phyloP scores from a whole-genome alignment of 2,797 vertebrate genomes.

The Sebastes oblongus region DNA sequence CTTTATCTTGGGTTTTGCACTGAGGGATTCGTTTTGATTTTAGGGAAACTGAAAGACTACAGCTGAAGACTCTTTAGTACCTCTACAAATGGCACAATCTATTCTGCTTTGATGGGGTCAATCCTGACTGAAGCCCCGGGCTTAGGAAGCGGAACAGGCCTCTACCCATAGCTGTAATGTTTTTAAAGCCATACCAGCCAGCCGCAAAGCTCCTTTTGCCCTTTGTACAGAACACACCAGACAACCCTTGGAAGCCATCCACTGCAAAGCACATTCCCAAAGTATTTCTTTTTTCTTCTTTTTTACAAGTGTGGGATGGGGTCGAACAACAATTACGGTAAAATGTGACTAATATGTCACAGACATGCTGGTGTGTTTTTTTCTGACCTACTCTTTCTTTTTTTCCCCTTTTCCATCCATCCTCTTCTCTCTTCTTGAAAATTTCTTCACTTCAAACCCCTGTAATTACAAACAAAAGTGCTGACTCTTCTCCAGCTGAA shows the following conservation, averaged over 20 bases:
- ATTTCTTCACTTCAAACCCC: constrained; percentile 79
- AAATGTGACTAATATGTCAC: constrained; percentile 87
- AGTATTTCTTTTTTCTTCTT: constrained; percentile 75
- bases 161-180: constrained; percentile 72
- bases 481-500: constrained; percentile 83
- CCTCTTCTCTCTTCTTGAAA: constrained; percentile 71
- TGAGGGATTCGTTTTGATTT: constrained; percentile 67
- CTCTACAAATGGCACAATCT: constrained; percentile 71
- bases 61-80: constrained; percentile 67
- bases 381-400: constrained; percentile 68
- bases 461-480: constrained; percentile 87
- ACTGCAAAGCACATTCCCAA: constrained; percentile 80
- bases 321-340: constrained; percentile 87
- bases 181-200: constrained; percentile 78
- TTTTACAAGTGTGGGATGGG: constrained; percentile 80
- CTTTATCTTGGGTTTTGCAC: constrained; percentile 72
- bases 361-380: constrained; percentile 78
- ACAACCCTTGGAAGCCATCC: constrained; percentile 81
- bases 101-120: constrained; percentile 74
- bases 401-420: constrained; percentile 70
- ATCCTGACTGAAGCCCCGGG: constrained; percentile 69
- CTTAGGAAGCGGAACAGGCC: constrained; percentile 75
- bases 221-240: constrained; percentile 80
- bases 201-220: constrained; percentile 76
- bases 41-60: constrained; percentile 56